Conservation (phyloP, 2,797 vertebrate genomes). For the Enteromius fasciolatus region DNA sequence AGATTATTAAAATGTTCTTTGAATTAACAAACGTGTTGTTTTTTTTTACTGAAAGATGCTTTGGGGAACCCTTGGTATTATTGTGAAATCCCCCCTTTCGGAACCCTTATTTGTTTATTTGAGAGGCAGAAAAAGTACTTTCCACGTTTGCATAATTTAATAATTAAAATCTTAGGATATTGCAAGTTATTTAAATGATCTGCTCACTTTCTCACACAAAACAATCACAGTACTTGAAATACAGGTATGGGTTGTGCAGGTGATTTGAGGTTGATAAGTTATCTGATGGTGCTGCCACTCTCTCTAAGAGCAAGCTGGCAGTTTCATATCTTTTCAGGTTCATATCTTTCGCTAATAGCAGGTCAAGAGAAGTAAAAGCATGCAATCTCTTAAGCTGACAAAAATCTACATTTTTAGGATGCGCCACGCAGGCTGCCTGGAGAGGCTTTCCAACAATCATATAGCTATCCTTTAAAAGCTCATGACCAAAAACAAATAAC, state of each 20-base stretch:
- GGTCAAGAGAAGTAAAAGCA: constrained; percentile 19
- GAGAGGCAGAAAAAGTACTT: not conserved
- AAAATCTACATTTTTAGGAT: constrained; percentile 4
- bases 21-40: not conserved
- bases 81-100: not conserved
- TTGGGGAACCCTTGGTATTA: not conserved
- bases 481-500: not conserved
- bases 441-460: no score
- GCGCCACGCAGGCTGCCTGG: not conserved
- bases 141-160: not conserved
- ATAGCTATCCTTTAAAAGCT: not conserved
- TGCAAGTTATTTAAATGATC: not conserved
- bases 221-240: constrained; percentile 6
- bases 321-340: constrained; percentile 25
- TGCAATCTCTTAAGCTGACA: not conserved
- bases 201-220: not conserved
- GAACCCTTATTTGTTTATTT: not conserved
- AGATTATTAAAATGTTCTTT: not conserved
- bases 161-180: not conserved
- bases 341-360: constrained; percentile 7
- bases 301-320: not conserved
- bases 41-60: not conserved
- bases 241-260: constrained; percentile 23
- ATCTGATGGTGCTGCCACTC: constrained; percentile 33
- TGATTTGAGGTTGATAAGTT: constrained; percentile 39